These are phyloP conservation scores for Lota lota DNA, from an alignment of 2,113 vertebrate genomes.

Conservation along the genomic window DNA sequence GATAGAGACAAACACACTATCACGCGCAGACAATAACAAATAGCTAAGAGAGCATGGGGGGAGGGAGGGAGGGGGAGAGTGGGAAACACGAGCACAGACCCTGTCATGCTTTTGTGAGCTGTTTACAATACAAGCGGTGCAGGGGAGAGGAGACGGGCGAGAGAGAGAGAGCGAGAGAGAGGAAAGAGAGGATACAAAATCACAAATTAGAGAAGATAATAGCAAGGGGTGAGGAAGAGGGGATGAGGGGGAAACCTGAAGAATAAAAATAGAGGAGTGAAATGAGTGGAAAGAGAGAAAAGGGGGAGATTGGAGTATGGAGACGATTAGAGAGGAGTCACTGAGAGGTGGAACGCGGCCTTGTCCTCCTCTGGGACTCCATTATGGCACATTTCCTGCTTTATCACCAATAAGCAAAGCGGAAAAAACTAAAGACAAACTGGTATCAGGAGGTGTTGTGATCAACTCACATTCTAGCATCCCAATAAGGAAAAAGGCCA, in stretches of 20 bases:
- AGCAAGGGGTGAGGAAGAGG: constrained; percentile 19
- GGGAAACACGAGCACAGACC: constrained; percentile 84
- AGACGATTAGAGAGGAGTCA: constrained; percentile 9
- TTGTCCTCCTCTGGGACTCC: constrained; percentile 55
- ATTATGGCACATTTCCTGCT: constrained; percentile 51
- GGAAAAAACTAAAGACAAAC: constrained; percentile 41
- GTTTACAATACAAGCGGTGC: constrained; percentile 75
- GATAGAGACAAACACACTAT: constrained; percentile 83
- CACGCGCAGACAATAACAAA: constrained; percentile 93
- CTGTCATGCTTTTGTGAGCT: constrained; percentile 85
- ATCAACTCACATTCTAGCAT: constrained; percentile 26
- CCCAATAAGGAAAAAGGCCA: constrained; percentile 16
- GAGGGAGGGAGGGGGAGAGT: constrained; percentile 67
- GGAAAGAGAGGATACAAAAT: background rate
- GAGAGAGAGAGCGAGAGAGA: constrained; percentile 29
- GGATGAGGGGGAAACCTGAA: constrained; percentile 13
- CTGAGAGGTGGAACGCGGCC: constrained; percentile 28
- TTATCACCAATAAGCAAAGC: constrained; percentile 42
- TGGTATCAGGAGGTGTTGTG: constrained; percentile 28
- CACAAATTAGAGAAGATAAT: constrained; percentile 5
- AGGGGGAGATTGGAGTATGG: constrained; percentile 2
- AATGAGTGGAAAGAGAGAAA: constrained; percentile 17
- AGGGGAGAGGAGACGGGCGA: constrained; percentile 51
- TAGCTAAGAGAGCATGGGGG: constrained; percentile 80
- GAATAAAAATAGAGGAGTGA: constrained; percentile 1